Conservation (phyloP, 2,113 vertebrate genomes). For the Tachysurus fulvidraco region DNA sequence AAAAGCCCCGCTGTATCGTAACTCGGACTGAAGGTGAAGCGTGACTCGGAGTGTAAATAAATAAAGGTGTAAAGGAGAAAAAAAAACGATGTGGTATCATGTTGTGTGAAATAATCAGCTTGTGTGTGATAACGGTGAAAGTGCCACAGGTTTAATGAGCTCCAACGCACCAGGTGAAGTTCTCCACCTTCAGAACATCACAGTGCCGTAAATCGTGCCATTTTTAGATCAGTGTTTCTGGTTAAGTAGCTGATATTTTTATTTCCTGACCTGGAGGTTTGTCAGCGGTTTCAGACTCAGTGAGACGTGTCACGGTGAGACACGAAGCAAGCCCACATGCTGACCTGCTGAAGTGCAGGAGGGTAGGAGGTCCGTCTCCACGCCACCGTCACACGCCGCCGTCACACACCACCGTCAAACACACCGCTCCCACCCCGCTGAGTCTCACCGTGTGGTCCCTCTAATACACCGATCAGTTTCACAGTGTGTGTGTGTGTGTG, state of each 20-base stretch:
- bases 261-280: not conserved
- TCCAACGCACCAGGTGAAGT: too few relatives aligned
- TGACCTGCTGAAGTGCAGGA: constrained; percentile 32
- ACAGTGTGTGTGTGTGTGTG: constrained; percentile 35
- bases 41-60: too few relatives aligned
- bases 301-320: constrained; percentile 34
- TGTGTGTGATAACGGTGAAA: not conserved
- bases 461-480: constrained; percentile 69
- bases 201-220: too few relatives aligned
- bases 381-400: constrained; percentile 29
- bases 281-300: constrained; percentile 26
- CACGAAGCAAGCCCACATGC: constrained; percentile 47
- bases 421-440: constrained; percentile 43
- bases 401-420: not conserved
- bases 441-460: constrained; percentile 55
- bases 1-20: too few relatives aligned
- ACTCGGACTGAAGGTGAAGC: too few relatives aligned
- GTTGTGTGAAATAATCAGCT: too few relatives aligned
- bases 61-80: too few relatives aligned
- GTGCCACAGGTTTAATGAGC: not conserved
- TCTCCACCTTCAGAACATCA: too few relatives aligned
- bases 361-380: constrained; percentile 28
- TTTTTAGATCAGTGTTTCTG: not conserved
- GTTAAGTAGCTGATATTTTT: not conserved
- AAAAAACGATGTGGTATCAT: too few relatives aligned